phyloP scores from a whole-genome alignment of 2,797 vertebrate genomes.

The Mormyrus proboscirostris region DNA sequence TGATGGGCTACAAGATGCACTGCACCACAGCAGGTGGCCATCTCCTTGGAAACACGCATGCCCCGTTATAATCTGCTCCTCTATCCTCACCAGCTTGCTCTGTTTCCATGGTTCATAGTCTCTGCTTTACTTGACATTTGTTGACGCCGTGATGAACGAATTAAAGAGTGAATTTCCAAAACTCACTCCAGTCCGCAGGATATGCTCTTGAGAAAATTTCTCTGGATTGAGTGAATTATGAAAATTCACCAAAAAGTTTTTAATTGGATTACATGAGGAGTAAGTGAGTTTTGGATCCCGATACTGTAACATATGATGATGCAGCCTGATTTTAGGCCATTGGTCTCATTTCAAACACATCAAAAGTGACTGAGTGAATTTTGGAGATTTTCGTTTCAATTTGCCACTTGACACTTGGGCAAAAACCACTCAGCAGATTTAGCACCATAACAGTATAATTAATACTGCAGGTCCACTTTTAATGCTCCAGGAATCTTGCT shows the following conservation, averaged over 20 bases:
- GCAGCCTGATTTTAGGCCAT: neutral
- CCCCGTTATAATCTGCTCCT: neutral
- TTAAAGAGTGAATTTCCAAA: neutral
- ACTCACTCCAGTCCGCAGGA: neutral
- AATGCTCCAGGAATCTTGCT: neutral
- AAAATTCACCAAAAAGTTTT: neutral
- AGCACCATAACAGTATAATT: neutral
- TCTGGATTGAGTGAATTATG: neutral
- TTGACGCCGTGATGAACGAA: neutral
- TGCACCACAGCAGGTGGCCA: neutral
- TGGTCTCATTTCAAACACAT: neutral
- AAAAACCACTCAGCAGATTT: neutral
- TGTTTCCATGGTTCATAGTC: neutral
- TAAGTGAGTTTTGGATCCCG: neutral
- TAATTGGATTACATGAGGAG: neutral
- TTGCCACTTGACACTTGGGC: neutral
- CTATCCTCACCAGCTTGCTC: neutral
- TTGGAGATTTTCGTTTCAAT: neutral
- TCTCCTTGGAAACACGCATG: neutral
- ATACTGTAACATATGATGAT: neutral
- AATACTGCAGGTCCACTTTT: neutral
- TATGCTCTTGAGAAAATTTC: neutral
- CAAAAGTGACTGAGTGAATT: neutral
- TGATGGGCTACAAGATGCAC: neutral
- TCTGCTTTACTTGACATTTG: neutral